Evolutionary conservation across 2,797 vertebrate species (phyloP).

Genomic region (Tokudaia muenninki): DNA sequence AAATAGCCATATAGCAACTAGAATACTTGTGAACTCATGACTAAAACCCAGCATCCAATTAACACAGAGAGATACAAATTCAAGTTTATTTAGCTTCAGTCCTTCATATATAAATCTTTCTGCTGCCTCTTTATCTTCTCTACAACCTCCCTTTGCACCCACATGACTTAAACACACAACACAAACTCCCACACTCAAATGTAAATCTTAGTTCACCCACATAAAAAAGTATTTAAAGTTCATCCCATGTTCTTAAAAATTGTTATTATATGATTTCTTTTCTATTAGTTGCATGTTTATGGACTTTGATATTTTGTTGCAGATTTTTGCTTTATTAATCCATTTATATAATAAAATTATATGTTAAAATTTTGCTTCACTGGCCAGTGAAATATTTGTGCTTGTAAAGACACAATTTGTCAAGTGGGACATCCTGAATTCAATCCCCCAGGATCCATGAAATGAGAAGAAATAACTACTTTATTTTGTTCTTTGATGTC

Average conservation of each 20-base stretch:
- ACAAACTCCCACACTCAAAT: not conserved
- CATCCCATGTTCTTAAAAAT: not conserved
- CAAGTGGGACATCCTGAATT: not conserved
- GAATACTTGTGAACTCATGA: not conserved
- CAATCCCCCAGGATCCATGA: not conserved
- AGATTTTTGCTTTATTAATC: not conserved
- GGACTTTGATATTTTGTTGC: not conserved
- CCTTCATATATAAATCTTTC: not conserved
- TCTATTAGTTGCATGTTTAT: not conserved
- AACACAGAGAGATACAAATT: too few relatives aligned
- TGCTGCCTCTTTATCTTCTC: not conserved
- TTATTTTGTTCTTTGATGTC: not conserved
- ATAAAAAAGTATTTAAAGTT: not conserved
- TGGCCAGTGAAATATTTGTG: not conserved
- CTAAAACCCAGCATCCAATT: not conserved
- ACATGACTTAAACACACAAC: not conserved
- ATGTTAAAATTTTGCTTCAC: not conserved
- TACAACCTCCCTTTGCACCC: too few relatives aligned
- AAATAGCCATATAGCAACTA: too few relatives aligned
- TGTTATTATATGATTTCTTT: not conserved
- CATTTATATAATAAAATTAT: not conserved
- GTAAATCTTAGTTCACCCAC: not conserved
- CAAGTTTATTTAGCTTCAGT: slow-evolving; percentile 3
- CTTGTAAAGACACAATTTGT: not conserved
- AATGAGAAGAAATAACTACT: not conserved